Conservation (phyloP, 2,888 invertebrate species). For the Agrilus mali region DNA sequence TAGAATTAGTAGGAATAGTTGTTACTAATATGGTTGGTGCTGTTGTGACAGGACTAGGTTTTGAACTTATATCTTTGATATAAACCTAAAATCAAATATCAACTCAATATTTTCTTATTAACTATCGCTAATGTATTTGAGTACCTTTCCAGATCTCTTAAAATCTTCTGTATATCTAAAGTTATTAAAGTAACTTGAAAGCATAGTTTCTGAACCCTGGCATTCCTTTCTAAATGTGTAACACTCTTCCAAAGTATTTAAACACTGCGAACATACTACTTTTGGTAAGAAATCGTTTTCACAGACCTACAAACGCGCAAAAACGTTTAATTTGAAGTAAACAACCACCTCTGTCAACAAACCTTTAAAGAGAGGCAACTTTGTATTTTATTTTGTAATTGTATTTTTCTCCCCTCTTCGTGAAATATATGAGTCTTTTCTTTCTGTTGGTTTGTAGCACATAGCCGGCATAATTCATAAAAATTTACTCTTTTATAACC, state of each 20-base stretch:
- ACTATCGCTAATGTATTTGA: neutral
- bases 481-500: conserved; percentile 58
- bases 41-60: conserved; percentile 10
- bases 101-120: neutral
- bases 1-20: conserved; percentile 18
- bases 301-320: conserved; percentile 37
- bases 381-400: conserved; percentile 51
- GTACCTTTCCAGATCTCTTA: conserved; percentile 47
- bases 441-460: conserved; percentile 53
- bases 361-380: conserved; percentile 51
- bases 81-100: conserved; percentile 32
- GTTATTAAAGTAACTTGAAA: conserved; percentile 51
- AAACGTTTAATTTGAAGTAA: neutral
- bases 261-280: conserved; percentile 51
- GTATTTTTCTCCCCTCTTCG: conserved; percentile 49
- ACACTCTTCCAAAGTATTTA: conserved; percentile 47
- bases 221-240: conserved; percentile 51
- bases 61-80: conserved; percentile 38
- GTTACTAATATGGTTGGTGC: conserved; percentile 26
- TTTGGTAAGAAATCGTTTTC: conserved; percentile 59
- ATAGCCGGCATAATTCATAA: conserved; percentile 57
- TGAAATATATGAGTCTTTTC: conserved; percentile 55
- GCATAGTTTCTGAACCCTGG: conserved; percentile 51
- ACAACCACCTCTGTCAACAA: conserved; percentile 17
- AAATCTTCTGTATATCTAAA: conserved; percentile 47